Evolutionary conservation across 2,888 invertebrate species (phyloP).

Genomic region (Euplexia lucipara): DNA sequence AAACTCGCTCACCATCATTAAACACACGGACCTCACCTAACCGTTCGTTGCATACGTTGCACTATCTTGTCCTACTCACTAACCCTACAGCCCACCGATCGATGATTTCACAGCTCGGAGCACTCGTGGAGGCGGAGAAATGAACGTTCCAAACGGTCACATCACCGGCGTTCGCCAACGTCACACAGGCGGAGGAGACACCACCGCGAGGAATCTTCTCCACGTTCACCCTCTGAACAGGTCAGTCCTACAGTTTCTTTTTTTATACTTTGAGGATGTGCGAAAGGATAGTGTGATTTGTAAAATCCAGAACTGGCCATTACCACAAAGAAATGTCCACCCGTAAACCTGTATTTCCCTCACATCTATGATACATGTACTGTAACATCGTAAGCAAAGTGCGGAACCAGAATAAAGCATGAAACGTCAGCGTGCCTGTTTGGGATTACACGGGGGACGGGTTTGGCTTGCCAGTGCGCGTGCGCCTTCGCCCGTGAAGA

Average conservation of each 20-base stretch:
- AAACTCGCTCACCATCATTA: constrained; percentile 58
- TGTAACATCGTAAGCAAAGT: constrained; percentile 78
- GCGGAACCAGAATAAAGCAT: constrained; percentile 87
- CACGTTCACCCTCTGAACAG: constrained; percentile 88
- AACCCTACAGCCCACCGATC: constrained; percentile 90
- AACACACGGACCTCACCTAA: constrained; percentile 81
- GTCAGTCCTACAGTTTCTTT: constrained; percentile 83
- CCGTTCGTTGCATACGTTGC: constrained; percentile 72
- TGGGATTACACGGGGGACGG: constrained; percentile 85
- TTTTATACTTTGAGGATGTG: constrained; percentile 74
- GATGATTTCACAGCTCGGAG: constrained; percentile 93
- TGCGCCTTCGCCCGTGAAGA: constrained; percentile 90
- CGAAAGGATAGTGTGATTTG: constrained; percentile 76
- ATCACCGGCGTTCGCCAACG: constrained; percentile 95
- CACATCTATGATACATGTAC: constrained; percentile 70
- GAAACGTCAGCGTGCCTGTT: constrained; percentile 86
- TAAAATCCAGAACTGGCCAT: constrained; percentile 79
- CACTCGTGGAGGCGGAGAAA: constrained; percentile 95
- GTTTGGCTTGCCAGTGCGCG: constrained; percentile 89
- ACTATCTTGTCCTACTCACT: constrained; percentile 79
- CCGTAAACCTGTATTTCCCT: constrained; percentile 81
- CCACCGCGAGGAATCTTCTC: constrained; percentile 88
- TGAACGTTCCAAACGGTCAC: constrained; percentile 96
- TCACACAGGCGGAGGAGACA: constrained; percentile 94
- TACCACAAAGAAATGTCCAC: constrained; percentile 83